Evolutionary conservation across 2,888 invertebrate species (phyloP).

Genomic region (Antitype chi): DNA sequence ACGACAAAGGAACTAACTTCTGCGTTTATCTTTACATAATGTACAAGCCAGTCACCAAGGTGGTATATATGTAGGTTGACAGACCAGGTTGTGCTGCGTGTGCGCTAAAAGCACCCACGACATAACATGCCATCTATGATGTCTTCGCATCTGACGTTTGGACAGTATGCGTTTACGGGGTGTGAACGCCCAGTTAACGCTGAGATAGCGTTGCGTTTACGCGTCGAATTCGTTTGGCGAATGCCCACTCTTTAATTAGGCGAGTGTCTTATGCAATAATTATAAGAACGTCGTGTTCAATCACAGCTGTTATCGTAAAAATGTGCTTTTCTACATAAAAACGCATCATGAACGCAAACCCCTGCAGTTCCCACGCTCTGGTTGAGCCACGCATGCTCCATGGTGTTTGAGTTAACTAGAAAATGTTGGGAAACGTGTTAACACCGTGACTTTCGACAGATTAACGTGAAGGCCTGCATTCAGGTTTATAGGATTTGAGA

Average conservation of each 20-base stretch:
- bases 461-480: conserved; percentile 6
- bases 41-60: not conserved
- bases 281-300: conserved; percentile 13
- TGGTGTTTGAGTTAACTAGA: conserved; percentile 36
- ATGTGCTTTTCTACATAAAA: conserved; percentile 32
- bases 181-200: not conserved
- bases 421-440: conserved; percentile 52
- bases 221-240: not conserved
- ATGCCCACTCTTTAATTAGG: not conserved
- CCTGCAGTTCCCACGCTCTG: conserved; percentile 61
- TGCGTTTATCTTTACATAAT: no score
- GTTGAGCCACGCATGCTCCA: conserved; percentile 57
- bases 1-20: no score
- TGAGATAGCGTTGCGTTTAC: not conserved
- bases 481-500: conserved; percentile 45
- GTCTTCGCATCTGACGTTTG: not conserved
- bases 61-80: not conserved
- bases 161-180: not conserved
- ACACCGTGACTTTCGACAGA: conserved; percentile 32
- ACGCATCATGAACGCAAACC: conserved; percentile 30
- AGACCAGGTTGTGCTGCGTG: not conserved
- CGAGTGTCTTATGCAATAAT: not conserved
- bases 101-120: not conserved
- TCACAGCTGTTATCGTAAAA: conserved; percentile 13
- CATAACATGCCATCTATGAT: not conserved